These are phyloP conservation scores for Lycorma delicatula DNA, from an alignment of 1,140 invertebrate genomes.

Conservation along the genomic window DNA sequence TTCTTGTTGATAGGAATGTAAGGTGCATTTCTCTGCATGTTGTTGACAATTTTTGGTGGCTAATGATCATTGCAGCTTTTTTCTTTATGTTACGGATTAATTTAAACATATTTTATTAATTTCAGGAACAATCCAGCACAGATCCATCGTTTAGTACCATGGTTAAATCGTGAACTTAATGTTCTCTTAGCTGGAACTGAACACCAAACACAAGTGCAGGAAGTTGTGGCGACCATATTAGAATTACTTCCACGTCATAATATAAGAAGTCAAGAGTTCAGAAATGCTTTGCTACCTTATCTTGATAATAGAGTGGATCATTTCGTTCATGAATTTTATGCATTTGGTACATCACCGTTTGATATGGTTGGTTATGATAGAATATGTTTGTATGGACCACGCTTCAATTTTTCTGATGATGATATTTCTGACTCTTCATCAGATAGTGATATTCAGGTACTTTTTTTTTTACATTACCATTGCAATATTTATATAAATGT, in stretches of 20 bases:
- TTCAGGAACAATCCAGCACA: slow-evolving; percentile 64
- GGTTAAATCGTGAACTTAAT: slow-evolving; percentile 78
- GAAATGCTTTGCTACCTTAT: slow-evolving; percentile 46
- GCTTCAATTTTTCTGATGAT: background rate
- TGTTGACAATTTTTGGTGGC: no score
- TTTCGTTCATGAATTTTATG: slow-evolving; percentile 83
- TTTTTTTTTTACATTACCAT: no score
- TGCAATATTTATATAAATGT: no score
- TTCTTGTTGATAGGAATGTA: no score
- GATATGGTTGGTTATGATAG: slow-evolving; percentile 71
- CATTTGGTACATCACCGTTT: slow-evolving; percentile 75
- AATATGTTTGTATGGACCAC: slow-evolving; percentile 36
- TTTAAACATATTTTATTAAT: no score
- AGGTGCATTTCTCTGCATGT: no score
- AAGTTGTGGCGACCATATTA: slow-evolving; percentile 62
- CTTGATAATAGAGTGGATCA: slow-evolving; percentile 57
- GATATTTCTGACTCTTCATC: background rate
- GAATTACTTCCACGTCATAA: slow-evolving; percentile 55
- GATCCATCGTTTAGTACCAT: slow-evolving; percentile 71
- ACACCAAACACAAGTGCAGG: slow-evolving; percentile 49
- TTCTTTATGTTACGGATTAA: no score
- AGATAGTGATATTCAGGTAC: slow-evolving; percentile 14
- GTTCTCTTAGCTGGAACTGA: slow-evolving; percentile 52
- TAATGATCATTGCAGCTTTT: no score
- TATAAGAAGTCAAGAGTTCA: slow-evolving; percentile 66